Evolutionary conservation across 2,797 vertebrate genomes (phyloP).

Genomic region (Molossus alvarezi): DNA sequence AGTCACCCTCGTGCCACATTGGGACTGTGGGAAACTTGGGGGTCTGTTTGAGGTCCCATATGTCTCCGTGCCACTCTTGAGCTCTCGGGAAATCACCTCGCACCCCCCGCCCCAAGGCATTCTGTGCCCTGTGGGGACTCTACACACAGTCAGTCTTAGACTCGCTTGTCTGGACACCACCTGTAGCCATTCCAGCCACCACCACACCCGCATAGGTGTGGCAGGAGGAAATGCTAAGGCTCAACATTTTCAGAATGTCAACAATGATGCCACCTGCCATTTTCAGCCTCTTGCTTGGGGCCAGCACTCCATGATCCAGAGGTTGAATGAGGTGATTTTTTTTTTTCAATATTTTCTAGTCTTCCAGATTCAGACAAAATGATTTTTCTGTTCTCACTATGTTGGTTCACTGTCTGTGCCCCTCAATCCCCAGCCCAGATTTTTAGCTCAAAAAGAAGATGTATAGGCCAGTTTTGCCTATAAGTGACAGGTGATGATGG

Average conservation of each 20-base stretch:
- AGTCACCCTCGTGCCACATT: neutral
- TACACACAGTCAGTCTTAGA: neutral
- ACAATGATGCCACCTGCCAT: too few species aligned
- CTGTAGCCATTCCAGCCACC: neutral
- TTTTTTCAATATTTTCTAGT: neutral
- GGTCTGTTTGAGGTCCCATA: neutral
- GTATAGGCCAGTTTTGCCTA: neutral
- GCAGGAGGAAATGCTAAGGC: neutral
- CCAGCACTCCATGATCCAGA: neutral
- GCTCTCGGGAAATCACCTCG: neutral
- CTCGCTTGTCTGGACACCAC: neutral
- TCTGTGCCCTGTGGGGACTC: neutral
- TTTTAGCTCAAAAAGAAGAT: slow-evolving; percentile 23
- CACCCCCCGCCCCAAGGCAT: neutral
- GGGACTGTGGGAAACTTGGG: neutral
- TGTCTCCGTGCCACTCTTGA: neutral
- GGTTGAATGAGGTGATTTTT: neutral
- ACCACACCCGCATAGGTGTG: neutral
- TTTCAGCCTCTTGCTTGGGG: neutral
- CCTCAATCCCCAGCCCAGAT: neutral
- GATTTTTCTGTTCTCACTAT: neutral
- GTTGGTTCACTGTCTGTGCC: neutral
- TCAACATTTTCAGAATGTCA: neutral
- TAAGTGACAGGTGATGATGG: neutral
- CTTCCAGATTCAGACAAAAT: neutral